phyloP scores from a whole-genome alignment of 2,113 vertebrate genomes.

The Oryzias curvinotus region DNA sequence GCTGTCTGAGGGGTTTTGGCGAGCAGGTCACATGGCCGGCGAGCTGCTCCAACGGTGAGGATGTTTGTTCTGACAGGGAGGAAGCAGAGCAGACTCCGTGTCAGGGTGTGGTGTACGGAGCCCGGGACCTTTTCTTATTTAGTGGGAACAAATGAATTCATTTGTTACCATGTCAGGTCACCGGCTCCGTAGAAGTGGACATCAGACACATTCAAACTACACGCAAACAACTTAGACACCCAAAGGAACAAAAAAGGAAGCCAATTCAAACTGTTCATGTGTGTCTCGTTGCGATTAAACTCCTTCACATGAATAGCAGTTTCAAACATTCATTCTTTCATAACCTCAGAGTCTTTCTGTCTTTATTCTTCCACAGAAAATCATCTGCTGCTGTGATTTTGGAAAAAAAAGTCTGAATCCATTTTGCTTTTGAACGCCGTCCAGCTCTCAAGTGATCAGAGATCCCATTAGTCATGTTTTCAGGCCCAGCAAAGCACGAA shows the following conservation, averaged over 20 bases:
- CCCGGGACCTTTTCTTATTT: too few relatives aligned
- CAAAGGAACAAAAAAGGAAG: too few relatives aligned
- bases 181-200: too few relatives aligned
- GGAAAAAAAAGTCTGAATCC: constrained; percentile 7
- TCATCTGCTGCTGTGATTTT: background rate
- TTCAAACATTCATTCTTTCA: too few relatives aligned
- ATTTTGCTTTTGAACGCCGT: constrained; percentile 13
- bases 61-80: constrained; percentile 33
- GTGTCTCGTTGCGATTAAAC: too few relatives aligned
- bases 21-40: constrained; percentile 20
- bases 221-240: too few relatives aligned
- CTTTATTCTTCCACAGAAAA: constrained; percentile 1
- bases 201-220: too few relatives aligned
- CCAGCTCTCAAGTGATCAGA: constrained; percentile 24
- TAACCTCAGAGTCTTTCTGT: background rate
- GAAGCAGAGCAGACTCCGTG: constrained; percentile 39
- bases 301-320: too few relatives aligned
- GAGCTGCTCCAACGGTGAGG: constrained; percentile 23
- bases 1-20: constrained; percentile 41
- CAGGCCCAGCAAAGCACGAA: constrained; percentile 11
- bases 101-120: too few relatives aligned
- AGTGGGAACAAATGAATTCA: too few relatives aligned
- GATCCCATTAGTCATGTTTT: constrained; percentile 34
- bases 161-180: too few relatives aligned
- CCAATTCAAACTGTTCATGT: too few relatives aligned